Evolutionary conservation across 2,113 vertebrate species (phyloP).

Genomic region (Caranx melampygus): DNA sequence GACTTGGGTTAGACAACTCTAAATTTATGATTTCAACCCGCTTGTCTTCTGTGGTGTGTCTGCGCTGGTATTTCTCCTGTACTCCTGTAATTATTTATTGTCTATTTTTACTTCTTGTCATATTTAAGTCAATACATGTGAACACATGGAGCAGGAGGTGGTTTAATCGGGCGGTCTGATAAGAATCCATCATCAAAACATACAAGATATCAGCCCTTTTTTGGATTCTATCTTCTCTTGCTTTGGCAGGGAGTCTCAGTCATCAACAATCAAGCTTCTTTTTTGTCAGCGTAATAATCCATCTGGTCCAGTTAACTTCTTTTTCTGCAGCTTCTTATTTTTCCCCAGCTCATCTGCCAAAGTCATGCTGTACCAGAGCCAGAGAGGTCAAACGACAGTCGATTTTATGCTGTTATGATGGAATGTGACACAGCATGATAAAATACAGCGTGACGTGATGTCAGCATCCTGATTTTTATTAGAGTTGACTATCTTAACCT

Average conservation of each 20-base stretch:
- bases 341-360: conserved; percentile 31
- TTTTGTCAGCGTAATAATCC: conserved; percentile 11
- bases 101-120: background rate
- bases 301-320: background rate
- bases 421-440: conserved; percentile 50
- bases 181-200: background rate
- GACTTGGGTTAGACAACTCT: conserved; percentile 6
- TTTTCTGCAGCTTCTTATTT: conserved; percentile 19
- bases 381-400: conserved; percentile 48
- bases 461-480: conserved; percentile 65
- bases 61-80: background rate
- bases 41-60: conserved; percentile 25
- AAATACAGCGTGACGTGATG: conserved; percentile 56
- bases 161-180: background rate
- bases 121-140: background rate
- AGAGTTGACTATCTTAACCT: conserved; percentile 66
- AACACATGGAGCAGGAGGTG: too few relatives aligned
- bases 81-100: too few relatives aligned
- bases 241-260: conserved; percentile 4
- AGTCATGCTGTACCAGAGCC: conserved; percentile 11
- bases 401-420: conserved; percentile 55
- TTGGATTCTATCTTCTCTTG: background rate
- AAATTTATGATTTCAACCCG: conserved; percentile 16
- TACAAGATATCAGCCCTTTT: background rate
- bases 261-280: conserved; percentile 21